Base-by-base conservation (phyloP, 2,888 invertebrate genomes). In the Cheilosia pagana region DNA sequence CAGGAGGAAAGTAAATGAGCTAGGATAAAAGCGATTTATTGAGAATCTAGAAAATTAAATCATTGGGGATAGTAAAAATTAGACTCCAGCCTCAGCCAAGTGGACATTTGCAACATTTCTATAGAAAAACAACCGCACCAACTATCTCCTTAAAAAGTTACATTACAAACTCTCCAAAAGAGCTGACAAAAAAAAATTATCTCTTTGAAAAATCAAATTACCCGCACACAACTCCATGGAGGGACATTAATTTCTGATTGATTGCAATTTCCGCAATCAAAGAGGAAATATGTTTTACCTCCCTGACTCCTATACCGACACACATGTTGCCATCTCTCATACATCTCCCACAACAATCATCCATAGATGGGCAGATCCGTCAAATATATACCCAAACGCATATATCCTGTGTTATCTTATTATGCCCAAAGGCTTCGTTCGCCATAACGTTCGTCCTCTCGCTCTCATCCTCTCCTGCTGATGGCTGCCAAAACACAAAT, bases 331-430 rank as follows among this genome's bases (percentile, higher is more conserved):
- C 76, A 67, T 77, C 53, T 14, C 28, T 68, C 60, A 43, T 67
- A 65, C 52, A 74, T 78, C 74, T 75, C 76, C 81, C 85, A 81
- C 43, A 85, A 85, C 81, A 85, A 81, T 85, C 75, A 71, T 53
- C 57, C 52, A 74, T 72, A 68, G 77, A 79, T 71, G 81, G 81
- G 67, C 75, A 85, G 75, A 85, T 85, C 65, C 81, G 71, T 75
- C 85, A 85, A 60, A 79, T 79, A 85, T 53, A 79, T 79, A 79
- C 63, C 74, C 70, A 65, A 85, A 67, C 76, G 65, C 81, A 76
- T 67, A 85, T 76, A 76, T 76, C 85, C 83, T 79, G 83, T 85
- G 85, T 71, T 85, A 85, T 85, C 76, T 85, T 85, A 85, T 81
- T 85, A 71, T 81, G 81, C 85, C 85, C 85, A 76, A 76, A 83